phyloP scores from a whole-genome alignment of 2,888 invertebrate genomes.

The Drosophila nigritarsus region DNA sequence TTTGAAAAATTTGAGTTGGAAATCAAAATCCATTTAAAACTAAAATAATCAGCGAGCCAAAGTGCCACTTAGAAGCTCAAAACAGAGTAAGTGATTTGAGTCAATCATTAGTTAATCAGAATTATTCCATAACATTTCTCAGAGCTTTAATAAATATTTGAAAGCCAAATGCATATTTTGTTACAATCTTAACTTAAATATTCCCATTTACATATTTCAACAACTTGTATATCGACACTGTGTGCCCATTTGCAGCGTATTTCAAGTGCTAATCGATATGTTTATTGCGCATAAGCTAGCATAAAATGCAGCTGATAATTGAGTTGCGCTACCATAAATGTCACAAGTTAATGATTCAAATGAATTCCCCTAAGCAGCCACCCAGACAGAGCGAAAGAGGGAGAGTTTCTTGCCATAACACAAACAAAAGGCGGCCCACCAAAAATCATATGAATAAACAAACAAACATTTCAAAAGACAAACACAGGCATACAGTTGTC shows the following conservation, averaged over 20 bases:
- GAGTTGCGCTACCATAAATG: constrained; percentile 46
- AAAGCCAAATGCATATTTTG: neutral
- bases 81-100: neutral
- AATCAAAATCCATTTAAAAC: neutral
- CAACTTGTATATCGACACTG: constrained; percentile 34
- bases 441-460: constrained; percentile 43
- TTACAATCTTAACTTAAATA: neutral
- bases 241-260: constrained; percentile 19
- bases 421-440: constrained; percentile 37
- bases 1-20: neutral
- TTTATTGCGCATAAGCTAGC: constrained; percentile 36
- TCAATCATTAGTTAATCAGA: neutral
- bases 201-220: constrained; percentile 5
- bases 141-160: neutral
- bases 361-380: constrained; percentile 10
- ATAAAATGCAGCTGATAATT: constrained; percentile 31
- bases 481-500: constrained; percentile 16
- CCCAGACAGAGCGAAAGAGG: neutral
- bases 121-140: neutral
- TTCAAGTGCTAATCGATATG: constrained; percentile 47
- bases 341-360: constrained; percentile 40
- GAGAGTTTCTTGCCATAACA: constrained; percentile 16
- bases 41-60: neutral
- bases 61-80: neutral
- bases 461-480: constrained; percentile 46